Base-by-base conservation (phyloP, 2,888 invertebrate genomes). In the Drosophila mulleri region DNA sequence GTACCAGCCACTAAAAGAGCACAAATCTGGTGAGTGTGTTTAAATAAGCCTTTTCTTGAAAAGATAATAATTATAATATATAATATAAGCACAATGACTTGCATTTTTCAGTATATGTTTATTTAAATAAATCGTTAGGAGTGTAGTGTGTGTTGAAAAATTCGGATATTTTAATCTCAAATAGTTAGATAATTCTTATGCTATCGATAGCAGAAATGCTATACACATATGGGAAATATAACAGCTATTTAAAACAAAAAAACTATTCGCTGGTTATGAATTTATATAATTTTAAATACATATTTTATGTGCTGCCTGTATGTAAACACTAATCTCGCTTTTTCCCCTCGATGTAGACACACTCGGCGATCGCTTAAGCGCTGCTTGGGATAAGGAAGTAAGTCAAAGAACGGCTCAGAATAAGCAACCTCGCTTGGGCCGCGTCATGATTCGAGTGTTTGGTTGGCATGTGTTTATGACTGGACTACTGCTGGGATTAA, bases 1-100 rank as follows among this genome's bases (percentile, higher is more conserved):
- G 44, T 96, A 96, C 87, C 95, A 95, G 81, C 95, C 97, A 0
- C 94, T 96, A 50, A 93, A 93, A 50, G 94, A 93, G 23, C 97
- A 97, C 91, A 94, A 94, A 87, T 97, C 97, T 16, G 91, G 92
- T 92, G 80, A 85, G 80, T 52, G 1, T 48, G 2, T 32, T 16
- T 11, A 6, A n/a, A 0, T 16, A 2, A 37, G 3, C 32, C n/a
- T n/a, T 11, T n/a, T 37, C 3, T 16, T n/a, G 23, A 26, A 6
- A 3, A 26, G 14, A 44, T 20, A 20, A 44, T 39, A 39, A 39
- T 26, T 26, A 11, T 11, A 53, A 23, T 11, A 39, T 26, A 50
- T 1, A 29, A 7, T 29, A 3, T 26, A 26, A 26, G 26, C 50
- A 16, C 23, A 6, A n/a, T 39, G 53, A 53, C 39, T 53, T n/a